phyloP scores from a whole-genome alignment of 2,888 invertebrate genomes.

The Leptinotarsa rubiginosa region DNA sequence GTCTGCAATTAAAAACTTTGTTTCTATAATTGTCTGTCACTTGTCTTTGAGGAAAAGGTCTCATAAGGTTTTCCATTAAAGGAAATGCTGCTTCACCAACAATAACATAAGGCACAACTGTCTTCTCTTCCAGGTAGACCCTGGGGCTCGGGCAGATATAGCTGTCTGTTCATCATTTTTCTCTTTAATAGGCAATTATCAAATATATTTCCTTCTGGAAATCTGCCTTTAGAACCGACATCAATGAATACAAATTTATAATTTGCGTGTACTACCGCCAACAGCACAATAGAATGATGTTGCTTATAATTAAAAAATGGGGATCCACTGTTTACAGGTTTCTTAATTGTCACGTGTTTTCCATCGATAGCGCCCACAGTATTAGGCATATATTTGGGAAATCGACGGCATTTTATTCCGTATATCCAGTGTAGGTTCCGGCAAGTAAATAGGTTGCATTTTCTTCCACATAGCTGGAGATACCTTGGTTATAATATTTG shows the following conservation, averaged over 20 bases:
- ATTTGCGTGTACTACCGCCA: slow-evolving; percentile 29
- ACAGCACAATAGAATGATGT: slow-evolving; percentile 21
- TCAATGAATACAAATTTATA: slow-evolving; percentile 20
- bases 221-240: slow-evolving; percentile 11
- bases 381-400: slow-evolving; percentile 23
- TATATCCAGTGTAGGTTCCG: slow-evolving; percentile 20
- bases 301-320: slow-evolving; percentile 21
- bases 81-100: slow-evolving; percentile 44
- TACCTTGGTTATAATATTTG: slow-evolving; percentile 14
- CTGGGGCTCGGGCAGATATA: slow-evolving; percentile 23
- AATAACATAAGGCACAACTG: slow-evolving; percentile 31
- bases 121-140: slow-evolving; percentile 22
- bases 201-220: slow-evolving; percentile 9
- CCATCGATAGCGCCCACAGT: slow-evolving; percentile 28
- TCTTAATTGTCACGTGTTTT: slow-evolving; percentile 27
- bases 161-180: slow-evolving; percentile 23
- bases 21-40: slow-evolving; percentile 20
- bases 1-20: slow-evolving; percentile 33
- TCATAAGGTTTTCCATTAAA: slow-evolving; percentile 52
- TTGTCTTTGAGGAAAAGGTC: slow-evolving; percentile 25
- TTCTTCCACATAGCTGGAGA: slow-evolving; percentile 8
- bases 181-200: slow-evolving; percentile 12
- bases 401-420: slow-evolving; percentile 20
- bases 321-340: slow-evolving; percentile 17
- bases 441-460: slow-evolving; percentile 25